Conservation (phyloP, 2,888 invertebrate species). For the Phortica okadai region DNA sequence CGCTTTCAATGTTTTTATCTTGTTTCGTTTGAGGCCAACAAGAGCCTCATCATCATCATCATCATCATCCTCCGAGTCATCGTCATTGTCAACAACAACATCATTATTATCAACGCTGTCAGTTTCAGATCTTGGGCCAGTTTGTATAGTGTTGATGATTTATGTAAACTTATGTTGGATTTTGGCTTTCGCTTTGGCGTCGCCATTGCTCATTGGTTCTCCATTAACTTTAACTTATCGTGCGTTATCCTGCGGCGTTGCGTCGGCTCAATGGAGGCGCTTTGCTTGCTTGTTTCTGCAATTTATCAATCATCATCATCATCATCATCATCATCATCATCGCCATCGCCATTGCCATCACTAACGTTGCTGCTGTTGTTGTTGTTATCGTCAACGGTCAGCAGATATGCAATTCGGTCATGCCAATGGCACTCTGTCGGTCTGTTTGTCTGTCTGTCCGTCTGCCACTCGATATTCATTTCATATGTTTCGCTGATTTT, state of each 20-base stretch:
- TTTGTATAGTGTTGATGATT: constrained; percentile 37
- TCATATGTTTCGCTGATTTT: no score
- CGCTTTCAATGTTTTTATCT: neutral
- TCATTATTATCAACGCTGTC: neutral
- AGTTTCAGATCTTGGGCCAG: neutral
- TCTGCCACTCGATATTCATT: neutral
- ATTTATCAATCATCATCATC: constrained; percentile 48
- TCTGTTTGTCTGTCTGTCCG: neutral
- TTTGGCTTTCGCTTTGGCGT: neutral
- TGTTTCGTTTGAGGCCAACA: no score
- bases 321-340: constrained; percentile 40
- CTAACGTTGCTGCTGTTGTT: constrained; percentile 5
- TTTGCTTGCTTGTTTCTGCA: constrained; percentile 29
- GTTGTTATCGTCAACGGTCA: neutral
- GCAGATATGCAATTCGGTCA: no score
- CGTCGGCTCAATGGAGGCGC: neutral
- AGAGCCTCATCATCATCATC: neutral
- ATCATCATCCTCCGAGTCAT: neutral
- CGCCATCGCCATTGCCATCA: neutral
- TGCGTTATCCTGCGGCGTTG: constrained; percentile 29
- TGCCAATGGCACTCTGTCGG: neutral
- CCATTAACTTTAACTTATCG: constrained; percentile 49
- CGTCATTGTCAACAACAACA: neutral
- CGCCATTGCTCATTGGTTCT: constrained; percentile 42
- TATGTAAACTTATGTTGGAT: constrained; percentile 20